phyloP scores from a whole-genome alignment of 2,113 vertebrate species.

The Hemibagrus wyckioides region DNA sequence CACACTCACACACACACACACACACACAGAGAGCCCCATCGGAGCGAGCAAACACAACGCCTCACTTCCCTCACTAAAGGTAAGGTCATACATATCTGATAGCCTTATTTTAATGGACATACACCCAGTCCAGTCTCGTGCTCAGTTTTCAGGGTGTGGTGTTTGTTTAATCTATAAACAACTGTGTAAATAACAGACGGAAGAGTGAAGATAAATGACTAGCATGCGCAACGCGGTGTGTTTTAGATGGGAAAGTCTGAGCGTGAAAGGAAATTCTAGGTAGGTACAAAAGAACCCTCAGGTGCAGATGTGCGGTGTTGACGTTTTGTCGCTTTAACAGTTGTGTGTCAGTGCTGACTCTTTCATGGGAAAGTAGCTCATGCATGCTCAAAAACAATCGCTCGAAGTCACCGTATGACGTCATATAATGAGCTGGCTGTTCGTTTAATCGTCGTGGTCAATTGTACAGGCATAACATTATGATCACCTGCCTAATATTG shows the following conservation, averaged over 20 bases:
- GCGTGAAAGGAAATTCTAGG: neutral
- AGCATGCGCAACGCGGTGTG: neutral
- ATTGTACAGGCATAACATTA: no score
- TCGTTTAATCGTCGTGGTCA: neutral
- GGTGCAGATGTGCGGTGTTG: neutral
- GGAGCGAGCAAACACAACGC: neutral
- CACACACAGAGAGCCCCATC: neutral
- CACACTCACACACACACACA: conserved; percentile 4
- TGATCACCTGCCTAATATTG: no score
- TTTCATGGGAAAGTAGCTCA: neutral
- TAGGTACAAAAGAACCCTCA: no score
- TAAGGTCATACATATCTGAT: neutral
- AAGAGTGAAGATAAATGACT: neutral
- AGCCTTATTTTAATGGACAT: neutral
- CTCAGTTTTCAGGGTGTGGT: no score
- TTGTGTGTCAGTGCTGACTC: neutral
- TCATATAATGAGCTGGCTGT: neutral
- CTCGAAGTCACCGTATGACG: neutral
- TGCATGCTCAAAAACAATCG: neutral
- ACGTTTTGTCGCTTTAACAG: neutral
- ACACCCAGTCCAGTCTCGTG: neutral
- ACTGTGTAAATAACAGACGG: neutral
- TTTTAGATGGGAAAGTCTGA: neutral
- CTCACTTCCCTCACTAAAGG: neutral
- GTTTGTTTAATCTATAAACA: neutral